Evolutionary conservation across 2,888 invertebrate genomes (phyloP).

Genomic region (Drosophila subsilvestris): DNA sequence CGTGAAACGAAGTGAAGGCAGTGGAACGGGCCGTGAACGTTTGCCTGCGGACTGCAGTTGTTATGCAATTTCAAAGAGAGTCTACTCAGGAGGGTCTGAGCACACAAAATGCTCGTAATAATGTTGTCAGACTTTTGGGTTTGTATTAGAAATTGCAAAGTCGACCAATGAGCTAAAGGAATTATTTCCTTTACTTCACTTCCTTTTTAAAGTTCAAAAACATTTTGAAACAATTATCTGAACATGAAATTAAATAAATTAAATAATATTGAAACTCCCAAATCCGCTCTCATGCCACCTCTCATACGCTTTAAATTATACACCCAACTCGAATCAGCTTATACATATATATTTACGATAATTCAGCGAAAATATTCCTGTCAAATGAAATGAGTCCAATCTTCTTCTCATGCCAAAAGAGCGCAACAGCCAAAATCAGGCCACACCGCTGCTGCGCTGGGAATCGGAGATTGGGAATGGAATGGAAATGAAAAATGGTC

Average conservation of each 20-base stretch:
- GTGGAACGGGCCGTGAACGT: conserved; percentile 29
- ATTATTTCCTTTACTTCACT: background rate
- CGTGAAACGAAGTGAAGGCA: background rate
- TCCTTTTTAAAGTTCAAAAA: no score
- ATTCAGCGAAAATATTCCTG: conserved; percentile 48
- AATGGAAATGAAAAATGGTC: conserved; percentile 16
- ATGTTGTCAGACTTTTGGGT: conserved; percentile 30
- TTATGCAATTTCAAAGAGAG: conserved; percentile 32
- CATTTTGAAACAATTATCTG: no score
- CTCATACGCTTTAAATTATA: conserved; percentile 19
- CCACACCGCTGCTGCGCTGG: conserved; percentile 7
- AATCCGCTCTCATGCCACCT: background rate
- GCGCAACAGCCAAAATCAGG: conserved; percentile 31
- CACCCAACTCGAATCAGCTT: conserved; percentile 1
- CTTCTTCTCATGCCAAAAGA: conserved; percentile 65
- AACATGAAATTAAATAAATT: no score
- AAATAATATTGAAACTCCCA: background rate
- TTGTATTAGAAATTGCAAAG: background rate
- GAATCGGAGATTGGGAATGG: conserved; percentile 15
- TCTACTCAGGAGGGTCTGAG: conserved; percentile 9
- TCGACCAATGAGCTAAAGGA: background rate
- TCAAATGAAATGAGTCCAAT: conserved; percentile 60
- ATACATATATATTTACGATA: conserved; percentile 45
- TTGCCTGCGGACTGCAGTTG: conserved; percentile 33
- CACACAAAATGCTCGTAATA: conserved; percentile 24